Conservation (phyloP, 2,888 invertebrate species). For the Dynastes grantii region DNA sequence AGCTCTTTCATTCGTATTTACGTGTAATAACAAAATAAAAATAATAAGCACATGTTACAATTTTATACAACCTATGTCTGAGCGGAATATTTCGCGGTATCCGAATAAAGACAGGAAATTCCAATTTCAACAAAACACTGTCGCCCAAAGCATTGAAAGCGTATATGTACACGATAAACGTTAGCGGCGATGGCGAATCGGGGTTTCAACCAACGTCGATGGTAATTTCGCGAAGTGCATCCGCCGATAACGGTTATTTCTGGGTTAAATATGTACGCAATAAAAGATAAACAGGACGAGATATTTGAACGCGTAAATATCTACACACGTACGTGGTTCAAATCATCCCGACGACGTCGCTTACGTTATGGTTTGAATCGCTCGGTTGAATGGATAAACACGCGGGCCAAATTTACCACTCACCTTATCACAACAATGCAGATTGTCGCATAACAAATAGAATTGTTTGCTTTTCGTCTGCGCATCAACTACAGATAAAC, state of each 20-base stretch:
- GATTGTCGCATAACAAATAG: slow-evolving; percentile 19
- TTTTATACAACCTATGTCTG: no score
- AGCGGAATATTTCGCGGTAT: no score
- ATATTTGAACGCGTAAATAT: slow-evolving; percentile 23
- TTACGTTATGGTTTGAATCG: background rate
- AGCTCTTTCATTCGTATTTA: no score
- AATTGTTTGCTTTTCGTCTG: slow-evolving; percentile 11
- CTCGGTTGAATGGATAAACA: slow-evolving; percentile 2
- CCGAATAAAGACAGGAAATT: background rate
- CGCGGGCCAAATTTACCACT: slow-evolving; percentile 5
- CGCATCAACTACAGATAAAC: slow-evolving; percentile 8
- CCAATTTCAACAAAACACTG: background rate
- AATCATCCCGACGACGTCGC: background rate
- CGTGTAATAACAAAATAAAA: no score
- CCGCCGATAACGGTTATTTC: slow-evolving; percentile 31
- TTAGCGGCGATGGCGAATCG: background rate
- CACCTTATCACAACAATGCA: slow-evolving; percentile 29
- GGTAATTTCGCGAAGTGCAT: slow-evolving; percentile 27
- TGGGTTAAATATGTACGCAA: slow-evolving; percentile 32
- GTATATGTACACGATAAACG: background rate
- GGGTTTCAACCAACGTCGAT: background rate
- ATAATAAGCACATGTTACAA: no score
- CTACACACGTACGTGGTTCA: background rate
- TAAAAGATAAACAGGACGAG: slow-evolving; percentile 32
- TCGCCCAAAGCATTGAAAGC: background rate